A percentile compares a stretch with the other conserved stretches of the same genome.
phyloP scores from a whole-genome alignment of 2,797 vertebrate genomes.

The Alectoris magna region DNA sequence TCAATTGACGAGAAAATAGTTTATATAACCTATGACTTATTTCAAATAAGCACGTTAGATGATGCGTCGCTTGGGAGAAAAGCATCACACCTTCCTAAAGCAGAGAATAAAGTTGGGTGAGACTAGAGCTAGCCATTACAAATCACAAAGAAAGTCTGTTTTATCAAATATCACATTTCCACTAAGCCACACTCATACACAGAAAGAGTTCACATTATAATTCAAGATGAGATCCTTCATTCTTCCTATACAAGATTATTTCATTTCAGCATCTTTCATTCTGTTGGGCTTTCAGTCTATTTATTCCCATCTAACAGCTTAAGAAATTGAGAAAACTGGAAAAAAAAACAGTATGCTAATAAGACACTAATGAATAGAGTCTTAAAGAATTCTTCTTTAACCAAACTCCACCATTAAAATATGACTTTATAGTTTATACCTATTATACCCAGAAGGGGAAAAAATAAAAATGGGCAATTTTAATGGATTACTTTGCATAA shows the following conservation, averaged over 20 bases:
- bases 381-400: background rate
- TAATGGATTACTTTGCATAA: conserved; percentile 37
- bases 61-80: background rate
- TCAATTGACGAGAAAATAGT: background rate
- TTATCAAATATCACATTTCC: conserved; percentile 54
- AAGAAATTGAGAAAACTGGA: conserved; percentile 20
- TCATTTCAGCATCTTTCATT: conserved; percentile 44
- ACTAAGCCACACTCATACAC: conserved; percentile 45
- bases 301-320: conserved; percentile 43
- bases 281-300: conserved; percentile 61
- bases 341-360: background rate
- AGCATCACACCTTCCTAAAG: background rate
- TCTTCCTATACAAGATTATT: conserved; percentile 58
- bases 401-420: background rate
- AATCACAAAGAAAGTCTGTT: conserved; percentile 53
- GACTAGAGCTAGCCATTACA: conserved; percentile 30
- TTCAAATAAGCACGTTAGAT: background rate
- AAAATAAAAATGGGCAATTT: background rate
- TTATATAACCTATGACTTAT: background rate
- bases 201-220: conserved; percentile 58
- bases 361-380: conserved; percentile 15
- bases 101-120: background rate
- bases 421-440: conserved; percentile 4
- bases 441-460: background rate
- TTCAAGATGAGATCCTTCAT: conserved; percentile 58